Evolutionary conservation across 2,797 vertebrate genomes (phyloP), one percentile per base, ranked within the genome.

Genomic region (Xyrichtys novacula): DNA sequence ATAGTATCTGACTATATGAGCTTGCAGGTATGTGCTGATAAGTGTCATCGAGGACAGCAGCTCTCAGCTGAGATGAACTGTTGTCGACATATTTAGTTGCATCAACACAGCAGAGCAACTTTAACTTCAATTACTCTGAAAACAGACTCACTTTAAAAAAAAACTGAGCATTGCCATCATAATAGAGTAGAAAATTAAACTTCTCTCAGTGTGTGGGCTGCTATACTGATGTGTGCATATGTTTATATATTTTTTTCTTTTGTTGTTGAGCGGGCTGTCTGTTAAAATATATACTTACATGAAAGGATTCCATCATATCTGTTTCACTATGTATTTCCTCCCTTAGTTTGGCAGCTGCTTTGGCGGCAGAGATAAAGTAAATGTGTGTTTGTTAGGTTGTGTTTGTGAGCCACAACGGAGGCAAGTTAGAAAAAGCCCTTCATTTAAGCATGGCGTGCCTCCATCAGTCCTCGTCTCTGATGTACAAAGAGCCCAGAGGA

Each of bases 401-500:
- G 86, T 90, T 87, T 91, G 85, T 86, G 82, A 88, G 80, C 84
- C 85, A 75, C 81, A 82, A 86, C 25, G 58, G 73, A 88, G 80
- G 88, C 80, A 78, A 84, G 87, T 90, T 83, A 78, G 86, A 86
- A 89, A 88, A 89, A 91, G 87, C 83, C 81, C 90, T 90, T 94
- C 88, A 89, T 91, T 88, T 90, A 89, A 88, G 92, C 87, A 84
- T 85, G 88, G 81, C 87, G 80, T 85, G 85, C 90, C 84, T 91
- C 90, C 91, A 85, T 91, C 89, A 88, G 87, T 88, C 90, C 85
- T 60, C 57, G 83, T 77, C 87, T 94, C 80, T 94, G 92, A 93
- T 91, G 91, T 93, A 93, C 91, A 92, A 92, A 93, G 90, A 93
- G 90, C 91, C 90, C 86, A 91, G 85, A 93, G 90, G 91, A 93